phyloP scores from a whole-genome alignment of 2,113 vertebrate genomes.

The Eulacestoma nigropectus region DNA sequence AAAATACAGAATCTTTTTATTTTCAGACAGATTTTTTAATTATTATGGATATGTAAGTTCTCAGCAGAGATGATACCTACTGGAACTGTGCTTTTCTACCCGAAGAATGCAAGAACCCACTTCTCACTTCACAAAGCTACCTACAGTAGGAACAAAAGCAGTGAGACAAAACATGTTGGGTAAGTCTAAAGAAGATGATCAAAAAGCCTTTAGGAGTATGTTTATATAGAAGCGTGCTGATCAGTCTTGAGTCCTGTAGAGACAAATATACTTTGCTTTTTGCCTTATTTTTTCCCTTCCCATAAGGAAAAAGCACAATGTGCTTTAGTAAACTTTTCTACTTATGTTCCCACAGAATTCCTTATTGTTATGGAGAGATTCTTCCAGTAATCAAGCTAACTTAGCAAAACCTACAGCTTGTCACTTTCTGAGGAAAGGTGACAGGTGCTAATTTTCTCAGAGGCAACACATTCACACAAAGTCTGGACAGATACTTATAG shows the following conservation, averaged over 20 bases:
- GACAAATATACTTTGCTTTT: background rate
- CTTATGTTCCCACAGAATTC: background rate
- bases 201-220: background rate
- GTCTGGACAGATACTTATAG: background rate
- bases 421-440: background rate
- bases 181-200: background rate
- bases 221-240: background rate
- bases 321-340: background rate
- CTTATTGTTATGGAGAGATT: background rate
- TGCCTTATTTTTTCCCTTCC: fast-evolving
- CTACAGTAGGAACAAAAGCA: background rate
- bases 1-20: background rate
- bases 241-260: background rate
- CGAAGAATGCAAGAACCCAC: background rate
- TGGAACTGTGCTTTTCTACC: background rate
- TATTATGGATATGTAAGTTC: background rate
- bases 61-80: background rate
- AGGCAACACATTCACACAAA: background rate
- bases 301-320: background rate
- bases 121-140: background rate
- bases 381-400: background rate
- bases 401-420: background rate
- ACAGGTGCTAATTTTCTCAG: background rate
- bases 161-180: background rate
- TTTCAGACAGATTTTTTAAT: background rate